Percentiles rank a stretch among this genome's conserved stretches.
Conservation (phyloP, 2,113 vertebrate genomes). For the Loxodonta africana region DNA sequence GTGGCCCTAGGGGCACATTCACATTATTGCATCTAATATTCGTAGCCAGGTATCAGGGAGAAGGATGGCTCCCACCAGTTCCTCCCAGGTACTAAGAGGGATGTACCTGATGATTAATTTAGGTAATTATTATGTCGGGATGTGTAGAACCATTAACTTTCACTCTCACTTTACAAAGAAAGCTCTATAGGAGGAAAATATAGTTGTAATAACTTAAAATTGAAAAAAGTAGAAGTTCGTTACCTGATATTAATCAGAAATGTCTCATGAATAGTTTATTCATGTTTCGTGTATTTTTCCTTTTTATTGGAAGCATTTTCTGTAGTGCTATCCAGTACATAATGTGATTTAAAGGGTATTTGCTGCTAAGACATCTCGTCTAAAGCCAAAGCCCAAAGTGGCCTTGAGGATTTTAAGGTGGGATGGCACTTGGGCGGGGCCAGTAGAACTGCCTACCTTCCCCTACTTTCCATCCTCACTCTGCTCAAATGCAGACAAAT, state of each 20-base stretch:
- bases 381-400: not conserved
- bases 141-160: not conserved
- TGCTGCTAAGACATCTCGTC: not conserved
- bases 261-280: not conserved
- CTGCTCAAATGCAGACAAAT: not conserved
- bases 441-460: not conserved
- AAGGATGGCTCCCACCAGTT: not conserved
- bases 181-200: not conserved
- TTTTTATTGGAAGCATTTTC: not conserved
- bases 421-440: no score
- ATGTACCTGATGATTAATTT: not conserved
- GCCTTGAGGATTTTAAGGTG: not conserved
- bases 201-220: not conserved
- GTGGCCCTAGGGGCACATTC: not conserved
- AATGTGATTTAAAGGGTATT: not conserved
- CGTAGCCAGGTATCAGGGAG: not conserved
- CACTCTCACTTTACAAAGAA: constrained; percentile 14
- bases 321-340: not conserved
- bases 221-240: not conserved
- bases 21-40: not conserved
- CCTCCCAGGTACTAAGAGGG: not conserved
- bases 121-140: not conserved
- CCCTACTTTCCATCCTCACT: not conserved
- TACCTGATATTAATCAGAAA: not conserved
- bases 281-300: not conserved